These are phyloP conservation scores for Passer montanus DNA, from an alignment of 2,113 vertebrate genomes.

Conservation along the genomic window DNA sequence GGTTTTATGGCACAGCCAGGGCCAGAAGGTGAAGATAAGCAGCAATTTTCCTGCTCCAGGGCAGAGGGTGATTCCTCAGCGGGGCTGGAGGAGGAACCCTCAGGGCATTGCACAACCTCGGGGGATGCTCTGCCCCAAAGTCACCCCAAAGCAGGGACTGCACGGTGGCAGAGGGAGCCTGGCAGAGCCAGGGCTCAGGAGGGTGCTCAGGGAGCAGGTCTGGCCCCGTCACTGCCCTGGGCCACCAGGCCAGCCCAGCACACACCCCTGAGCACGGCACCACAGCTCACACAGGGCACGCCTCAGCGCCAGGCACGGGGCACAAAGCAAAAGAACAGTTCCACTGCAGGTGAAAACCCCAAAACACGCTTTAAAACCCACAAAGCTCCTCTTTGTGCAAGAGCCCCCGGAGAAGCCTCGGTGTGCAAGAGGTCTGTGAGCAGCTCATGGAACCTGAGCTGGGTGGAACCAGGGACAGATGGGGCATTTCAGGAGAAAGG, in stretches of 20 bases:
- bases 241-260: background rate
- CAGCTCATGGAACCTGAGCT: background rate
- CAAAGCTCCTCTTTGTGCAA: background rate
- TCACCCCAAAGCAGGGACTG: background rate
- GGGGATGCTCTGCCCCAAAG: background rate
- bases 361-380: background rate
- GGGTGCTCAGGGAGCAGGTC: background rate
- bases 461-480: background rate
- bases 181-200: background rate
- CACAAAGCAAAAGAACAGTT: background rate
- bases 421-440: background rate
- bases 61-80: background rate
- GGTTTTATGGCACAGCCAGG: background rate
- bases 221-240: background rate
- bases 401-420: background rate
- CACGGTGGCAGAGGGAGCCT: rapidly evolving
- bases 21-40: background rate
- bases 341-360: background rate
- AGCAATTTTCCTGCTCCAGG: background rate
- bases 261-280: background rate
- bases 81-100: rapidly evolving
- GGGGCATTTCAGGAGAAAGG: background rate
- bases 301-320: rapidly evolving
- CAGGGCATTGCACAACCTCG: background rate
- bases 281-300: rapidly evolving